Evolutionary conservation across 1,140 invertebrate species (phyloP), one percentile per base, ranked within the genome.

Genomic region (Pinna nobilis): DNA sequence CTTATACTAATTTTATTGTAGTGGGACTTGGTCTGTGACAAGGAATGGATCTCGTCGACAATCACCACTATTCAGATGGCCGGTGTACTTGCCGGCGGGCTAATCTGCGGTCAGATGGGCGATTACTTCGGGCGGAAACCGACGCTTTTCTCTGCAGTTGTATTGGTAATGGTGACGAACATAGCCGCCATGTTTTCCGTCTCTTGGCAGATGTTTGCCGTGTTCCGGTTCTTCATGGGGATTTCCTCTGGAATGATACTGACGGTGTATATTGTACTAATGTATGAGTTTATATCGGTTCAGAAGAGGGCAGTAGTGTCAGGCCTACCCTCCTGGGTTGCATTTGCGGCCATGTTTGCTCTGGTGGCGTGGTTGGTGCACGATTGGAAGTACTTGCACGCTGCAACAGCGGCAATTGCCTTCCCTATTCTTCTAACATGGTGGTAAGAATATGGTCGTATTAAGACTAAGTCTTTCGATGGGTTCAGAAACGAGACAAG

Each of bases 351-450:
- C 7, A 18, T 74, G 9, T 57, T 80, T 18, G 61, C 70, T 44
- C 68, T 82, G n/a, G 60, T 68, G 13, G 57, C 70, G 11, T 82
- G 78, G 78, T n/a, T 47, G 3, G 23, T 78, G 1, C 76, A 74
- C 6, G 67, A 80, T 47, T 82, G 76, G 80, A 59, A 64, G 30
- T 90, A 89, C 71, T 88, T 96, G 41, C 93, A 95, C 87, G 90
- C 95, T 23, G 93, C 92, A 4, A 88, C 94, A 2, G 94, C 94
- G 5, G 82, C 94, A 11, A 94, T 94, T 1, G 93, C 93, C 64
- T 74, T 94, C 6, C 81, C 92, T 3, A 94, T 96, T 70, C 89
- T 72, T 9, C 50, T 72, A 0, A 65, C 60, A 0, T 57, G 28
- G 23, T 65, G 59, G 70, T 72, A 3, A 55, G 28, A n/a, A n/a